These are phyloP conservation scores for Augochlora pura DNA, from an alignment of 1,140 invertebrate genomes.

Conservation along the genomic window DNA sequence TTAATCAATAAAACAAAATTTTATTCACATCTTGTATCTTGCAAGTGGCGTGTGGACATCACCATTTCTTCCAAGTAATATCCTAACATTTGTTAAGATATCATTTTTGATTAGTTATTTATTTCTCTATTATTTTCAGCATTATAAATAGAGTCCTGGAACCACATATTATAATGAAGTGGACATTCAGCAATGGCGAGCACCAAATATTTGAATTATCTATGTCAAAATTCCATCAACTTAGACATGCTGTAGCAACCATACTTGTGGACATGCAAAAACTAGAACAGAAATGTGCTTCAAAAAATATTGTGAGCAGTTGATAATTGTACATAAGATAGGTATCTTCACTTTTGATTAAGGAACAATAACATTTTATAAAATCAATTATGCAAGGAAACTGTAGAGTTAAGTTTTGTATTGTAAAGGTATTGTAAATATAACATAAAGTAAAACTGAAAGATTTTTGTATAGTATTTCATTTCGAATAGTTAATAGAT, in stretches of 20 bases:
- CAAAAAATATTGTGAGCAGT: constrained; percentile 64
- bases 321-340: constrained; percentile 17
- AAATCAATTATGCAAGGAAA: background rate
- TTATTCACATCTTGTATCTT: constrained; percentile 67
- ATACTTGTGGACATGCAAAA: constrained; percentile 73
- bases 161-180: constrained; percentile 76
- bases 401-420: constrained; percentile 11
- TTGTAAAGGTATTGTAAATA: background rate
- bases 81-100: background rate
- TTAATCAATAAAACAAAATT: constrained; percentile 68
- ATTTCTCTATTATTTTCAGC: constrained; percentile 49
- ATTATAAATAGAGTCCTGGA: constrained; percentile 73
- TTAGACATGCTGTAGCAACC: constrained; percentile 74
- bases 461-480: background rate
- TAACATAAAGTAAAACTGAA: background rate
- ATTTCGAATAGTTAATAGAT: background rate
- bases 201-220: constrained; percentile 73
- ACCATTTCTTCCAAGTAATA: constrained; percentile 75
- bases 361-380: constrained; percentile 9
- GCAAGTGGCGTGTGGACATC: constrained; percentile 75
- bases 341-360: background rate
- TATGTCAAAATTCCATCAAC: constrained; percentile 73
- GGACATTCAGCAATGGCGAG: constrained; percentile 73
- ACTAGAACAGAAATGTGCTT: constrained; percentile 67
- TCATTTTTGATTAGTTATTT: background rate